Evolutionary conservation across 1,140 invertebrate genomes (phyloP).

Genomic region (Helicorthomorpha holstii): DNA sequence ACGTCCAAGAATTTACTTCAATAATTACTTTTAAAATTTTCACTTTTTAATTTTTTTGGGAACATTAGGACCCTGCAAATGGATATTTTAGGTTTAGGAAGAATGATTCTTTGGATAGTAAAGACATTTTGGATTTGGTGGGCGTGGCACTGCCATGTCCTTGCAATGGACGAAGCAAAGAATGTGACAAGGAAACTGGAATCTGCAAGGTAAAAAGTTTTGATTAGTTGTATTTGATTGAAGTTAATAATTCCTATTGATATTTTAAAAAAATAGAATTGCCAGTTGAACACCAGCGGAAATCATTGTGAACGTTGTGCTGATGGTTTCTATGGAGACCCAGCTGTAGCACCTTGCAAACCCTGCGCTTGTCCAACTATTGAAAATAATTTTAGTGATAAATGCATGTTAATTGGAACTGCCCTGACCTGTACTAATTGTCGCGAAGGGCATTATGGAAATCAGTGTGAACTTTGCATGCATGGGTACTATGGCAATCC

Average conservation of each 20-base stretch:
- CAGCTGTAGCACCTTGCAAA: slow-evolving; percentile 32
- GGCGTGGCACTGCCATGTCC: slow-evolving; percentile 61
- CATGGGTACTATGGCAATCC: slow-evolving; percentile 60
- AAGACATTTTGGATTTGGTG: slow-evolving; percentile 48
- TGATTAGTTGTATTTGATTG: not conserved
- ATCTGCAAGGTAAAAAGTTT: slow-evolving; percentile 49
- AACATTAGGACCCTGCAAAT: slow-evolving; percentile 42
- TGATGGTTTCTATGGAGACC: slow-evolving; percentile 66
- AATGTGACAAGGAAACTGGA: slow-evolving; percentile 70
- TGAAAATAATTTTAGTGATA: slow-evolving; percentile 33
- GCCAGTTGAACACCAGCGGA: slow-evolving; percentile 60
- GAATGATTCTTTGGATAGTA: slow-evolving; percentile 30
- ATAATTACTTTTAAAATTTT: not conserved
- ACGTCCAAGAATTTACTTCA: slow-evolving; percentile 10
- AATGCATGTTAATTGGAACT: slow-evolving; percentile 20
- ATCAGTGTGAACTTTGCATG: slow-evolving; percentile 46
- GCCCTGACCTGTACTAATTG: slow-evolving; percentile 28
- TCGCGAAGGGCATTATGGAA: slow-evolving; percentile 39
- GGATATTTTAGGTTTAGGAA: slow-evolving; percentile 64
- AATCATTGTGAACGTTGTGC: slow-evolving; percentile 55
- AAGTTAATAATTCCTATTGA: too few relatives aligned
- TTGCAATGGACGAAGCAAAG: slow-evolving; percentile 59
- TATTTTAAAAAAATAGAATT: slow-evolving; percentile 44
- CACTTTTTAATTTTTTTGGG: not conserved
- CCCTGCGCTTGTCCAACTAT: slow-evolving; percentile 56